Conservation (phyloP, 2,797 vertebrate genomes). For the Fundulus diaphanus region DNA sequence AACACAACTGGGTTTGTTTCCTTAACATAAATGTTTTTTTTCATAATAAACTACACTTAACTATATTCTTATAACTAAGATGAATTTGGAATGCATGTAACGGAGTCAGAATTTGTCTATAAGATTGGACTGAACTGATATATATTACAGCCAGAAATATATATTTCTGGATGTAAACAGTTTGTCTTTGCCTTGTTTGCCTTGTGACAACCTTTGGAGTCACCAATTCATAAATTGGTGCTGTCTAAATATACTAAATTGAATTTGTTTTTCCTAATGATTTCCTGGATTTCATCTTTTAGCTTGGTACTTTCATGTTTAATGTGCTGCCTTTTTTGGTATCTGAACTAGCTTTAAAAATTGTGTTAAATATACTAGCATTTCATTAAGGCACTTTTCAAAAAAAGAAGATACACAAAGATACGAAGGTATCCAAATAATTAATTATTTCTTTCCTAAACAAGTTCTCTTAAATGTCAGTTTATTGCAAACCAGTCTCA, state of each 20-base stretch:
- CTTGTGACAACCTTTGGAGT: too few relatives aligned
- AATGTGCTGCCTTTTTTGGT: neutral
- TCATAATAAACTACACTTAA: too few relatives aligned
- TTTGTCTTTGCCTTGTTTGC: too few relatives aligned
- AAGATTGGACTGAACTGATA: too few relatives aligned
- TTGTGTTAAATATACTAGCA: neutral
- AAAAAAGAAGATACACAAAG: neutral
- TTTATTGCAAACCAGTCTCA: constrained; percentile 2
- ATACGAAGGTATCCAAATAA: neutral
- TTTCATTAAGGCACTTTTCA: neutral
- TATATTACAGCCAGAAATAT: too few relatives aligned
- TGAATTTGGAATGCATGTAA: too few relatives aligned
- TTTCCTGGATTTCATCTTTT: neutral
- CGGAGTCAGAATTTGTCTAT: too few relatives aligned
- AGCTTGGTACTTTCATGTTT: neutral
- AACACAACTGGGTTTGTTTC: too few relatives aligned
- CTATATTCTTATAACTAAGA: too few relatives aligned
- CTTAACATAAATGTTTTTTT: too few relatives aligned
- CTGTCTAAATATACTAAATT: neutral
- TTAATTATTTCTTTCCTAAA: neutral
- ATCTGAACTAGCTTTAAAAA: neutral
- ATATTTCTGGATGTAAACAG: too few relatives aligned
- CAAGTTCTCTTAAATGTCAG: neutral
- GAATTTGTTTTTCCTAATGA: neutral
- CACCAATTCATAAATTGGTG: too few relatives aligned